phyloP scores from a whole-genome alignment of 2,113 vertebrate genomes.

The Pseudorectes ferrugineus region DNA sequence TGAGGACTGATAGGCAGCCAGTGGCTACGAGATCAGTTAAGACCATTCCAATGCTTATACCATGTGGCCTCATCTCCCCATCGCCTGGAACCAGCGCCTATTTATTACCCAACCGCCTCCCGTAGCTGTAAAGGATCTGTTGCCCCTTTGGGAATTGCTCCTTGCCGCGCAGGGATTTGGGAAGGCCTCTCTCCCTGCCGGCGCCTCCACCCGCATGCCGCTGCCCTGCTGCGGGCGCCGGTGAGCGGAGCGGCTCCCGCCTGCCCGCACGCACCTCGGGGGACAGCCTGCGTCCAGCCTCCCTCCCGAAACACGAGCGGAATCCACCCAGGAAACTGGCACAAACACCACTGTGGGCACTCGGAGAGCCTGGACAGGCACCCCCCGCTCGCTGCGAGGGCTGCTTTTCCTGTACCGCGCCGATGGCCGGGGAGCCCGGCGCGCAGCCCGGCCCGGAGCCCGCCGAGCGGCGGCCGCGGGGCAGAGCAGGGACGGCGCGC shows the following conservation, averaged over 20 bases:
- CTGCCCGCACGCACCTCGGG: too few relatives aligned
- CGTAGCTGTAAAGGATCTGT: rapidly evolving
- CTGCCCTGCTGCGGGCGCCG: neutral
- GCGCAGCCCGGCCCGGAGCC: neutral
- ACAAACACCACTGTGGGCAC: rapidly evolving
- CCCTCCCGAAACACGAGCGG: rapidly evolving
- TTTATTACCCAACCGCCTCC: rapidly evolving
- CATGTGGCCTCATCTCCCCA: rapidly evolving
- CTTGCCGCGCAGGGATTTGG: rapidly evolving
- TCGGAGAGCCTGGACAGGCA: rapidly evolving
- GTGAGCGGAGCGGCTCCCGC: neutral
- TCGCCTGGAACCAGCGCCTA: neutral
- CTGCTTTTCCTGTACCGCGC: neutral
- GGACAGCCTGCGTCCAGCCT: neutral
- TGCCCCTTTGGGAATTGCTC: rapidly evolving
- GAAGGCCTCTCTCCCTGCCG: neutral
- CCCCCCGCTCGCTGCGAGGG: neutral
- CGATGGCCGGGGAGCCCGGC: too few relatives aligned
- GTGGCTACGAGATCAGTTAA: neutral
- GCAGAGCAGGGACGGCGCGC: too few relatives aligned
- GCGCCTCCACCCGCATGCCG: rapidly evolving
- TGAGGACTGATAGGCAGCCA: neutral
- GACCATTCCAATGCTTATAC: rapidly evolving
- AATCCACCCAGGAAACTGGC: neutral
- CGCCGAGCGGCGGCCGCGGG: too few relatives aligned